Evolutionary conservation across 2,113 vertebrate genomes (phyloP).

Genomic region (Arothron firmamentum): DNA sequence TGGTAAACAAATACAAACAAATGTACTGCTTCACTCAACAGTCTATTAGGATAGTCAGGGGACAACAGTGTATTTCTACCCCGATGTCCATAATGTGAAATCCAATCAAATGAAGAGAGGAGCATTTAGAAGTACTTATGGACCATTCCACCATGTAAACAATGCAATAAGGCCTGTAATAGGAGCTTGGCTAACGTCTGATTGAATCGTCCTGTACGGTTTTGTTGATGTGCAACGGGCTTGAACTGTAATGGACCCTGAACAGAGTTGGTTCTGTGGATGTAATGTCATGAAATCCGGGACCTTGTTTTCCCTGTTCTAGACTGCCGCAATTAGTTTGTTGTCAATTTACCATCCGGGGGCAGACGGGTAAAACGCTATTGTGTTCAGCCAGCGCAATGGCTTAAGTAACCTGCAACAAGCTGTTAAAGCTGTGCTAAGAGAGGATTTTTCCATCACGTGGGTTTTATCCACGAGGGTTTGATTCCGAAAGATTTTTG

Average conservation of each 20-base stretch:
- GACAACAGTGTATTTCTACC: conserved; percentile 71
- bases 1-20: conserved; percentile 74
- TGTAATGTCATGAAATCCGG: conserved; percentile 61
- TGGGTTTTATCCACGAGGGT: neutral
- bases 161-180: conserved; percentile 73
- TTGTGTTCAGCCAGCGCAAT: conserved; percentile 3
- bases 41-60: conserved; percentile 74
- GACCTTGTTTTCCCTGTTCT: conserved; percentile 52
- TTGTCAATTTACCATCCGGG: conserved; percentile 40
- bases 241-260: conserved; percentile 67
- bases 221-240: conserved; percentile 66
- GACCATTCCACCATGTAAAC: conserved; percentile 74
- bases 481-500: too few species aligned
- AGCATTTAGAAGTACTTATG: conserved; percentile 79
- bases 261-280: conserved; percentile 65
- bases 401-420: neutral
- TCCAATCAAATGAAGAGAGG: conserved; percentile 76
- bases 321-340: conserved; percentile 49
- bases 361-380: conserved; percentile 15
- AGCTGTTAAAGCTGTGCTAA: neutral
- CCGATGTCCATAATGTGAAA: conserved; percentile 78
- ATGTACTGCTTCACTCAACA: conserved; percentile 71
- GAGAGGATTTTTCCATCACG: neutral
- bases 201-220: conserved; percentile 73
- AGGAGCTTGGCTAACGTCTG: conserved; percentile 69